Evolutionary conservation across 1,140 invertebrate species (phyloP), one percentile per base, ranked within the genome.

Genomic region (Habropoda laboriosa): DNA sequence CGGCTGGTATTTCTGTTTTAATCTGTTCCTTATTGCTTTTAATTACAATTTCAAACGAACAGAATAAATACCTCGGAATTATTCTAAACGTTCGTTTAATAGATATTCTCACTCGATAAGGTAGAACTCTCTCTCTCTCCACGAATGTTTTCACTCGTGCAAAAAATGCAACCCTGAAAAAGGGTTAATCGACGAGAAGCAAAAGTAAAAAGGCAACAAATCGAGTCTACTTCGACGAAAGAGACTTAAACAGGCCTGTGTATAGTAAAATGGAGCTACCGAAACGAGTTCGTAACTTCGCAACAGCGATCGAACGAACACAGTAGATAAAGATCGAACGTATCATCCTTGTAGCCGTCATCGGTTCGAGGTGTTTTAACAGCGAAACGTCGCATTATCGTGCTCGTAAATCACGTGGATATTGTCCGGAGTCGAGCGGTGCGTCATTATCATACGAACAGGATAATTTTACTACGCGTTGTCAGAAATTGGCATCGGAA

Each of bases 391-490:
- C 42, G 21, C 8, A 63, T 74, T 74, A 74, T 51, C 32, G 27
- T 10, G 24, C 27, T 53, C 35, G 18, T 47, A 40, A 63, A 63
- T 63, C 16, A n/a, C 47, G 24, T 16, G n/a, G 32, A 51, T 40
- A 64, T 64, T 64, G 35, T 64, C 24, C 40, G 24, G n/a, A 24
- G 47, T 63, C 60, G 60, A 21, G 12, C 21, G 6, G 24, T n/a
- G n/a, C n/a, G n/a, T 57, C 24, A 0, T 57, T 53, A 63, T 73
- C 57, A 10, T 7, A 30, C 2, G 18, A 12, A 24, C 49, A 24
- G 47, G 76, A 72, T 71, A 58, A 71, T 49, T 55, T 16, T 60
- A 66, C 71, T 71, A 58, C 32, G 24, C 12, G 72, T 53, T 64
- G 60, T 53, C 60, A 40, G 5, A 0, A 4, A 40, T 13, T 13